Evolutionary conservation across 2,888 invertebrate genomes (phyloP), one percentile per base, ranked within the genome.

Genomic region (Rhabditoides inermis): DNA sequence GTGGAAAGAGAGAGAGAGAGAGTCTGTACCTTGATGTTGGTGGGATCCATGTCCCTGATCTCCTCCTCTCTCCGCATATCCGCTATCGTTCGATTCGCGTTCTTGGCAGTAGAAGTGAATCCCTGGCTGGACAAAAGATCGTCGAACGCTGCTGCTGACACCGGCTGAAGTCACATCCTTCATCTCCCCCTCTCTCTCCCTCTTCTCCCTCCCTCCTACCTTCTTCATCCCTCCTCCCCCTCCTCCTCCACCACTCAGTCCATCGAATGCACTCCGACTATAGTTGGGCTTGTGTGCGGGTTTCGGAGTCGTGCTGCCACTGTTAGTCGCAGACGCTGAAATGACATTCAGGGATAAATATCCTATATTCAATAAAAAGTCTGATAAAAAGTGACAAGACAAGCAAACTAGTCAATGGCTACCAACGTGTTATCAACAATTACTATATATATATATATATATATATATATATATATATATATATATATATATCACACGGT

Each of bases 11-110:
- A 10, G 5, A 20, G n/a, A 40, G 22, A 2, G n/a, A 48, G 27
- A 18, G 25, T n/a, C n/a, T n/a, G n/a, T n/a, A 80, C 80, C 76
- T 77, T 78, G 10, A 80, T 66, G 60, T 73, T 70, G 2, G 77
- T 73, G 5, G 81, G 80, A 55, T 79, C 79, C 70, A 77, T 74
- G 36, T 76, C 75, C 55, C 75, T 72, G n/a, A 65, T 71, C 48
- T 77, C 63, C 12, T 70, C 65, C 45, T 76, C 77, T 52, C 76
- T 73, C 49, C 75, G 75, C 79, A 81, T 77, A 25, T 77, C 78
- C 44, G 74, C 78, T 48, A 81, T 72, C 12, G 80, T 79, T 36
- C 70, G 59, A 20, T 58, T 62, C 22, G 55, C 51, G 28, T 48
- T 55, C 48, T 72, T 73, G 47, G 70, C 57, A 10, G 57, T 48